Base-by-base conservation (phyloP, 35 echinoderm and acorn worm species). In the Holothuria glaberrima region DNA sequence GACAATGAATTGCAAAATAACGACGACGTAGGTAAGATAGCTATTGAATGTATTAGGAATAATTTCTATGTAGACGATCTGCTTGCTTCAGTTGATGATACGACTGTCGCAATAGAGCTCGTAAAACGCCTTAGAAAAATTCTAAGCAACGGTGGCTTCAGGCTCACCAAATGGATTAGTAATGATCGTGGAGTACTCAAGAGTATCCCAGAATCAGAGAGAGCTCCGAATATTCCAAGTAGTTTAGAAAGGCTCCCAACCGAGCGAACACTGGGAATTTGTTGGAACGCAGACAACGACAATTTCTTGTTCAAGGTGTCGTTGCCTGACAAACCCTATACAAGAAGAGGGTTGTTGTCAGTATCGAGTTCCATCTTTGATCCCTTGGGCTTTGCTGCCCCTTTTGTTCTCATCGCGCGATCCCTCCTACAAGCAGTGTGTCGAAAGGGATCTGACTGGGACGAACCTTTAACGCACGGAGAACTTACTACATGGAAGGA, bases 161-260 rank as follows among this genome's bases (percentile, higher is more conserved):
- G 71, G n/a, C 60, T 94, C 12, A 91, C 80, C 44, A 91, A 94
- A 48, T 91, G 90, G 90, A 20, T 92, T 59, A 87, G 89, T 57
- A 95, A 95, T 52, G 87, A 85, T 33, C 19, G 54, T 28, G 36
- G 10, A 18, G 94, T 95, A 22, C 30, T 95, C 3, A 31, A 71
- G 41, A 93, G 83, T 27, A 66, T 95, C 14, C 90, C 94, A 38
- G 71, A 69, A 45, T 86, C 74, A 56, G 90, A 95, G 30, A 66
- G 94, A 77, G 94, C 90, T 13, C 87, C 87, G 32, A 60, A 71
- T 70, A 41, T 88, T 17, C 17, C 57, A 12, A 29, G 59, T 46
- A 83, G 58, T 66, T 31, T 63, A 20, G 87, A 89, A 24, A 61
- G 35, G 20, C 79, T 91, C 19, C 75, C 46, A 22, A 84, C 71